These are phyloP conservation scores for Panagrolaimus sp. DNA, from an alignment of 1,140 invertebrate species.

Conservation along the genomic window DNA sequence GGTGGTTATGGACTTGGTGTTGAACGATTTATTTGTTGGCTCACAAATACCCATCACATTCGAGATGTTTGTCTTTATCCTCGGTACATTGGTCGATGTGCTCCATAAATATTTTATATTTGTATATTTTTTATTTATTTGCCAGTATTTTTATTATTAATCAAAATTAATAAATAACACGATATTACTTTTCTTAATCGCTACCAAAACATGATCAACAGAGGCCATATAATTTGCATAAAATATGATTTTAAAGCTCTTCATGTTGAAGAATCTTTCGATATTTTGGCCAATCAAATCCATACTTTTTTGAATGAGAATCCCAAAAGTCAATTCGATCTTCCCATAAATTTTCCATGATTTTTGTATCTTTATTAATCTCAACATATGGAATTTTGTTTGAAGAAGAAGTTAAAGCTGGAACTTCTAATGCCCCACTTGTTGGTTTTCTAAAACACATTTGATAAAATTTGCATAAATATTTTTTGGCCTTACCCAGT, in stretches of 20 bases:
- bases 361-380: not conserved
- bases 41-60: constrained; percentile 90
- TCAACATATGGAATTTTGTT: not conserved
- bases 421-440: too few relatives aligned
- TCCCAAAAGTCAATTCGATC: not conserved
- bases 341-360: not conserved
- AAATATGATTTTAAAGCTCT: too few relatives aligned
- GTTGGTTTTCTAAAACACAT: constrained; percentile 63
- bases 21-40: constrained; percentile 93
- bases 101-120: constrained; percentile 68
- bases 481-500: not conserved
- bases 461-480: not conserved
- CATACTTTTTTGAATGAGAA: not conserved
- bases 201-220: too few relatives aligned
- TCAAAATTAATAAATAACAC: too few relatives aligned
- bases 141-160: too few relatives aligned
- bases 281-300: not conserved
- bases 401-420: too few relatives aligned
- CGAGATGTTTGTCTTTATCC: constrained; percentile 94
- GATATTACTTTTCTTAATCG: too few relatives aligned
- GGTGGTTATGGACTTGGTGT: constrained; percentile 95
- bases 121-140: too few relatives aligned
- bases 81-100: constrained; percentile 82
- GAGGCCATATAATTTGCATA: too few relatives aligned
- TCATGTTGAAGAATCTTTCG: not conserved